Conservation (phyloP, 1,140 invertebrate species). For the Conopomorpha cramerella region DNA sequence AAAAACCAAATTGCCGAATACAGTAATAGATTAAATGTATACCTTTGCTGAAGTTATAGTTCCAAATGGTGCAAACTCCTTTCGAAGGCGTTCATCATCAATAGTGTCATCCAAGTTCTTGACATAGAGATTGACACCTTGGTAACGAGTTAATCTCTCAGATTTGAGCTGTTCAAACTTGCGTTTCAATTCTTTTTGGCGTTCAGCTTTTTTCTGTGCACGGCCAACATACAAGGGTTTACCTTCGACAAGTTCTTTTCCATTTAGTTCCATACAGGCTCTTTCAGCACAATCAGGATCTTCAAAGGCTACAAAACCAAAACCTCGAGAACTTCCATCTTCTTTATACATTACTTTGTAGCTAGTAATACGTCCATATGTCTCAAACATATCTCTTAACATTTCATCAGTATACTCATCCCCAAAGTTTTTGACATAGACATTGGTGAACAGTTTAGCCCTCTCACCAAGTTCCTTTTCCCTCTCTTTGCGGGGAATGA, state of each 20-base stretch:
- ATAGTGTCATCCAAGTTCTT: slow-evolving; percentile 98
- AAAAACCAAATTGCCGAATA: slow-evolving; percentile 5
- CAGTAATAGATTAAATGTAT: slow-evolving; percentile 6
- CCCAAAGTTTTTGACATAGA: slow-evolving; percentile 98
- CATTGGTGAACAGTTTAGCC: slow-evolving; percentile 97
- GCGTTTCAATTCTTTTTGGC: slow-evolving; percentile 94
- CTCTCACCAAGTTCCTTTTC: slow-evolving; percentile 98
- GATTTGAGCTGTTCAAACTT: slow-evolving; percentile 96
- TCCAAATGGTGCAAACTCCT: slow-evolving; percentile 93
- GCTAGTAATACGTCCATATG: slow-evolving; percentile 92
- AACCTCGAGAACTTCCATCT: slow-evolving; percentile 94
- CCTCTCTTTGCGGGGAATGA: slow-evolving; percentile 96
- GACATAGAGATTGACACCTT: slow-evolving; percentile 97
- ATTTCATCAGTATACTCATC: slow-evolving; percentile 95
- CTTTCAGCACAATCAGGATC: slow-evolving; percentile 94
- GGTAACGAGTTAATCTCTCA: slow-evolving; percentile 90
- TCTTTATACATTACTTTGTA: slow-evolving; percentile 96
- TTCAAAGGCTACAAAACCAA: slow-evolving; percentile 99
- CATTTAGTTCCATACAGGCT: slow-evolving; percentile 89
- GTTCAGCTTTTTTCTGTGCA: slow-evolving; percentile 98
- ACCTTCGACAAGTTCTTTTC: slow-evolving; percentile 83
- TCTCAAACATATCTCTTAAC: slow-evolving; percentile 91
- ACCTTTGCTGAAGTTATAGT: slow-evolving; percentile 97
- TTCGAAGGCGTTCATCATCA: slow-evolving; percentile 92
- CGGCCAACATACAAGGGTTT: slow-evolving; percentile 91